Base-by-base conservation (phyloP, 1,140 invertebrate species). In the Platyscapa corneri region DNA sequence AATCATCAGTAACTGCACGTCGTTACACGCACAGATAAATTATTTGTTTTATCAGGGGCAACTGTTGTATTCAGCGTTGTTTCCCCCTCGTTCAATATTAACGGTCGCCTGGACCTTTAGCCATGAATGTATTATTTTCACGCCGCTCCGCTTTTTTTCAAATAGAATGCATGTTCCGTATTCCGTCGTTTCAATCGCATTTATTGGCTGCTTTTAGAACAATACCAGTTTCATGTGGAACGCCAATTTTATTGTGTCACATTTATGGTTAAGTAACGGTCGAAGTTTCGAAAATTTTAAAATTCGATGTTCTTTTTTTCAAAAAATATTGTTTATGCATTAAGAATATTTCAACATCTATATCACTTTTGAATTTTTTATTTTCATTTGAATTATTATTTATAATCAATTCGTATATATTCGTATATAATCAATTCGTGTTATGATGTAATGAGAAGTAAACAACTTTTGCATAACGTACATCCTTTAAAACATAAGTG, bases 141-240 rank as follows among this genome's bases (percentile, higher is more conserved):
- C 8, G 72, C 49, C 27, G 49, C 53, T 53, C 80, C 53, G 70
- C 53, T 64, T 79, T 79, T 79, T 79, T 79, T 79, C 77, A 79
- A 79, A 79, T 64, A 37, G 5, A 75, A 60, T 42, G 34, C 37
- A 1, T n/a, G 53, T 64, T 42, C 49, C 32, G 70, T 7, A 37
- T 82, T 34, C 67, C 46, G n/a, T 18, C 27, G 56, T 30, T 46
- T 18, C 76, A 60, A 18, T 56, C 34, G 32, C 49, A 37, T 34
- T 34, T 3, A 67, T 32, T 78, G 30, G 80, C 0, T 30, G 80
- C 1, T 1, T 32, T 42, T 23, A 0, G 5, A 39, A 42, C 30
- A 16, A 10, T n/a, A 6, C 37, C 56, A 14, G 27, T 27, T 27
- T 27, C 20, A 60, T 27, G 23, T 39, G 70, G 70, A 42, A 42